phyloP scores from a whole-genome alignment of 2,888 invertebrate genomes.

The Griposia aprilina region DNA sequence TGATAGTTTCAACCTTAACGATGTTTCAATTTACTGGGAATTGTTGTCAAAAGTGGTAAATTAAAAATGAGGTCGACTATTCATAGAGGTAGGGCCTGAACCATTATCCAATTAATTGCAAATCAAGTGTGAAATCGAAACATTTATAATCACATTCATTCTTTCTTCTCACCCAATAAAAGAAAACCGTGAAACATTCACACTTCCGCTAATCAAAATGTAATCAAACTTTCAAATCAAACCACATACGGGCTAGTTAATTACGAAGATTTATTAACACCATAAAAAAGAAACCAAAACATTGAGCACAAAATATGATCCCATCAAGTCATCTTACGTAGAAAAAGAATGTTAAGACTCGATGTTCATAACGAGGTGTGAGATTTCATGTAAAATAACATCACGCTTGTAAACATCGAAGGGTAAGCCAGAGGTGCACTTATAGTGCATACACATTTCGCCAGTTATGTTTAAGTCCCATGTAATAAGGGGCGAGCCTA shows the following conservation, averaged over 20 bases:
- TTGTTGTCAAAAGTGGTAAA: too few relatives aligned
- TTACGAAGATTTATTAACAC: constrained; percentile 52
- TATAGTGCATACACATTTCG: too few relatives aligned
- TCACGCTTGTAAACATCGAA: too few relatives aligned
- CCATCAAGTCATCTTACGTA: constrained; percentile 5
- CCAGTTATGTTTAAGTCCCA: too few relatives aligned
- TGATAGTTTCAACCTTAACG: too few relatives aligned
- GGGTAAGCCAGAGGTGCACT: too few relatives aligned
- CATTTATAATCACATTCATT: constrained; percentile 16
- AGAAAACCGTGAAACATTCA: constrained; percentile 54
- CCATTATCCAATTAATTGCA: constrained; percentile 2
- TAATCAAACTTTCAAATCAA: constrained; percentile 55
- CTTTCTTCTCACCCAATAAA: constrained; percentile 36
- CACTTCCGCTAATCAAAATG: constrained; percentile 56
- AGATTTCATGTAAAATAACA: neutral
- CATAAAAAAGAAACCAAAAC: constrained; percentile 57
- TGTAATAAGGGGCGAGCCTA: too few relatives aligned
- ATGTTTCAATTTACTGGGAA: too few relatives aligned
- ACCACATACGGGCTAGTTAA: constrained; percentile 41
- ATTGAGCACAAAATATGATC: constrained; percentile 46
- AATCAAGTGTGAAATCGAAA: constrained; percentile 27
- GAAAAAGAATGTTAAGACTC: neutral
- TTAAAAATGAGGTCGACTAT: too few relatives aligned
- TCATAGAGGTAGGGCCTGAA: neutral
- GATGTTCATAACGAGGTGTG: neutral